phyloP scores from a whole-genome alignment of 2,113 vertebrate species.

The Mesoclemmys tuberculata region DNA sequence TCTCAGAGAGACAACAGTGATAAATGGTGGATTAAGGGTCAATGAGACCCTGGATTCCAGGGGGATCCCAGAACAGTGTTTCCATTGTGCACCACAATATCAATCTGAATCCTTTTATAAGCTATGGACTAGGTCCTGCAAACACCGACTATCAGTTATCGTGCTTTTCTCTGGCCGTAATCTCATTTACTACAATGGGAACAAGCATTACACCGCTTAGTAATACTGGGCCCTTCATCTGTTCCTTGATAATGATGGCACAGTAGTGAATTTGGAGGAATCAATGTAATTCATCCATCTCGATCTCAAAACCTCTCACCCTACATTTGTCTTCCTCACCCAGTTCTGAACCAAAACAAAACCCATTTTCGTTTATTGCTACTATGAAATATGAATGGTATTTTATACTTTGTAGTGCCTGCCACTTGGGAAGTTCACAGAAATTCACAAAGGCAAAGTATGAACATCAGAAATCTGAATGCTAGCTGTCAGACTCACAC shows the following conservation, averaged over 20 bases:
- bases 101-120: background rate
- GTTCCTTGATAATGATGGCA: background rate
- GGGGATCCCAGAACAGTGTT: background rate
- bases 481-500: background rate
- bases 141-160: background rate
- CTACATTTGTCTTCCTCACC: background rate
- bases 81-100: background rate
- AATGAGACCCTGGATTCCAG: background rate
- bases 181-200: background rate
- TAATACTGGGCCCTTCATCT: background rate
- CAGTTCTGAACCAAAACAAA: background rate
- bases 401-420: background rate
- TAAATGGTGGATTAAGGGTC: background rate
- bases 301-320: background rate
- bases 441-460: background rate
- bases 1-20: background rate
- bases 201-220: background rate
- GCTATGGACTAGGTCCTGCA: background rate
- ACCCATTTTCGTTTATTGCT: background rate
- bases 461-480: slow-evolving; percentile 5
- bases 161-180: background rate
- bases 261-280: background rate
- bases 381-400: background rate
- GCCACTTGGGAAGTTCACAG: slow-evolving; percentile 1
- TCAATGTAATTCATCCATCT: background rate